Evolutionary conservation across 1,140 invertebrate species (phyloP).

Genomic region (Bombus vancouverensis): DNA sequence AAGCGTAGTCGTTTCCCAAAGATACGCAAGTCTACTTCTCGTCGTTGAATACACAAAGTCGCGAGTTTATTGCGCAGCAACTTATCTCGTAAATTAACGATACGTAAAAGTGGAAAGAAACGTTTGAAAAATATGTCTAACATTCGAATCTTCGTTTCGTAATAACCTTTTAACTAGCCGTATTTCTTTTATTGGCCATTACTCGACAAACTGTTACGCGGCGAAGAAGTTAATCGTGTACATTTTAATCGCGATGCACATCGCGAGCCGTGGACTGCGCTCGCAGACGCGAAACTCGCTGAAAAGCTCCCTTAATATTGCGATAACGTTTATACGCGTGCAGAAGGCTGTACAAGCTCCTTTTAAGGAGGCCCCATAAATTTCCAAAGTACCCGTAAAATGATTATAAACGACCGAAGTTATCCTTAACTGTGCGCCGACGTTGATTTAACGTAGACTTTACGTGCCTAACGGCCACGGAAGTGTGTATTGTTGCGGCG

Average conservation of each 20-base stretch:
- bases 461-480: slow-evolving; percentile 48
- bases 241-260: slow-evolving; percentile 33
- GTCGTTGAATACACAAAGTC: neutral
- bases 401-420: slow-evolving; percentile 70
- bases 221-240: neutral
- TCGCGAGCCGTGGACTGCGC: neutral
- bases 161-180: neutral
- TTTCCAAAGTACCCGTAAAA: slow-evolving; percentile 65
- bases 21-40: neutral
- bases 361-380: slow-evolving; percentile 62
- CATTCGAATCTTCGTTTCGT: neutral
- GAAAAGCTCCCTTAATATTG: slow-evolving; percentile 54
- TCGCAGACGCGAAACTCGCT: slow-evolving; percentile 3
- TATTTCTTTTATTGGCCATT: slow-evolving; percentile 25
- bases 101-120: too few species aligned
- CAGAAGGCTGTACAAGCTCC: slow-evolving; percentile 43
- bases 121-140: neutral
- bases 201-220: neutral
- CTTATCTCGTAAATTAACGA: neutral
- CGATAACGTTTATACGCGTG: slow-evolving; percentile 59
- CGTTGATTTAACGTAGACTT: slow-evolving; percentile 69
- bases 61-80: neutral
- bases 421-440: slow-evolving; percentile 62
- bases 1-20: too few species aligned
- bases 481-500: slow-evolving; percentile 62